These are phyloP conservation scores for Stichodactyla helianthus DNA, from an alignment of 64 coral and sea anemone species.

Conservation along the genomic window DNA sequence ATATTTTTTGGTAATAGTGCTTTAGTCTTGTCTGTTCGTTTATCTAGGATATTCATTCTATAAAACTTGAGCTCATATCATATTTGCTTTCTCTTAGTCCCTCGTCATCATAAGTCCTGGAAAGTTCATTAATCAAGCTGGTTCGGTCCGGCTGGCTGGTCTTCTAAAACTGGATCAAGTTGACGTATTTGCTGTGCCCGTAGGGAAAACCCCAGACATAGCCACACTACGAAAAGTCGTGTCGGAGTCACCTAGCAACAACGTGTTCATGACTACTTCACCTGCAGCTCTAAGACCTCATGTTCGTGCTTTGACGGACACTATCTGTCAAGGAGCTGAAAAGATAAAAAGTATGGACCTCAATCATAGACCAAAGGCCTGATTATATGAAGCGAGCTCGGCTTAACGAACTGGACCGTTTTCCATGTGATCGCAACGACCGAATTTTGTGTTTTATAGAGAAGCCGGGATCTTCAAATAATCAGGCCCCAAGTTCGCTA, in stretches of 20 bases:
- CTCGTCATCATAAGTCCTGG: conserved; percentile 48
- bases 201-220: conserved; percentile 37
- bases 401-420: too few species aligned
- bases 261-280: conserved; percentile 44
- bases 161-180: conserved; percentile 16
- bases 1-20: neutral
- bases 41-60: too few species aligned
- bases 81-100: conserved; percentile 17
- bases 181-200: conserved; percentile 35
- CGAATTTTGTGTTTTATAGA: too few species aligned
- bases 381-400: too few species aligned
- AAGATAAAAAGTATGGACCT: conserved; percentile 13
- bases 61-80: neutral
- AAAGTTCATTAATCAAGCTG: conserved; percentile 1
- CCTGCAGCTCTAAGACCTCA: conserved; percentile 23
- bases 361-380: too few species aligned
- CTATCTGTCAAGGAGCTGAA: conserved; percentile 43
- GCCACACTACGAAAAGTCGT: conserved; percentile 28
- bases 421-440: too few species aligned
- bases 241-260: conserved; percentile 20
- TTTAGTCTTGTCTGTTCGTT: too few species aligned
- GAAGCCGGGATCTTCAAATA: too few species aligned
- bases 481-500: too few species aligned
- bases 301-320: conserved; percentile 37
- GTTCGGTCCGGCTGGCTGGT: conserved; percentile 16